Base-by-base conservation (phyloP, 2,797 vertebrate species). In the Lates japonicus region DNA sequence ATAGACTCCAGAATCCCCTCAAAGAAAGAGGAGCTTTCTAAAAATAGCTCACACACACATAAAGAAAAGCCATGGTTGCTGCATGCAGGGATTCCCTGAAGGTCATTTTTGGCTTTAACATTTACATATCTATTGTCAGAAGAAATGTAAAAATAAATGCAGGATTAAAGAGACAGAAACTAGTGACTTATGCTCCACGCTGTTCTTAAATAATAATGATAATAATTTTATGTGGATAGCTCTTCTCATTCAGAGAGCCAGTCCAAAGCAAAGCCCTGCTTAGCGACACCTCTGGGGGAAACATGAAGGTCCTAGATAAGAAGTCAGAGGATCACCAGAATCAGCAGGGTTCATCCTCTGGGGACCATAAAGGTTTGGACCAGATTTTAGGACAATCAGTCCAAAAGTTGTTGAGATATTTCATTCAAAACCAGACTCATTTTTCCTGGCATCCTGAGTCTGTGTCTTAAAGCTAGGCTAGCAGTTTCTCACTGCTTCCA, bases 1-100 rank as follows among this genome's bases (percentile, higher is more conserved):
- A 96, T 94, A 96, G 95, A 88, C 76, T 86, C 68, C 73, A 78
- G 86, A 94, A 94, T 92, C 94, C 94, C 87, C 93, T 91, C 88
- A 89, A 94, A 94, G 93, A 82, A 92, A 94, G 92, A 4, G n/a
- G 64, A 85, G 83, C 65, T 39, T 69, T 87, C 95, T 95, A 96
- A 94, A 96, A 94, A 95, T 95, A 96, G 92, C 70, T 81, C 70
- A 57, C 60, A 33, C 55, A 78, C 64, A 72, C 54, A 41, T 17
- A 35, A 5, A 55, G n/a, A 55, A 20, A 46, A 31, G 20, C 64
- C 74, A 22, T 42, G 62, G 54, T 46, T n/a, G 70, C 51, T 39
- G 62, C 52, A 46, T 74, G 74, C 33, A 57, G 92, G 94, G 91
- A 93, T 93, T 93, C 91, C 94, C 93, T 86, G 65, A 81, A 88